Evolutionary conservation across 2,888 invertebrate species (phyloP).

Genomic region (Ophion obscuratus): DNA sequence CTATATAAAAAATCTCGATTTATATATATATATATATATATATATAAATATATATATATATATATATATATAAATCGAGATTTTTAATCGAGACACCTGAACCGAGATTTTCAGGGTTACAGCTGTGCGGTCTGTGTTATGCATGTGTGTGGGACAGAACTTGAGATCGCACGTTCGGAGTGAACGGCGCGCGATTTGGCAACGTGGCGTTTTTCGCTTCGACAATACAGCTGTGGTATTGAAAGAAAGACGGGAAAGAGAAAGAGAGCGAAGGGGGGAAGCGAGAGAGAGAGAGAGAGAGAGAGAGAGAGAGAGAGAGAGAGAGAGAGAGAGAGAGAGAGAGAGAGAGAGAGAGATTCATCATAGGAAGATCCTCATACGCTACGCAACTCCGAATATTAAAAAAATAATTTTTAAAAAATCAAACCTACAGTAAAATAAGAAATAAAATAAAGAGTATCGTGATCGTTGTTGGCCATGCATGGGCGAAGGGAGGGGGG

Average conservation of each 20-base stretch:
- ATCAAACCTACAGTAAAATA: no score
- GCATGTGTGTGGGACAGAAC: background rate
- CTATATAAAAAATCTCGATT: no score
- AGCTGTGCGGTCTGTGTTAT: background rate
- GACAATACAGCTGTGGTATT: conserved; percentile 64
- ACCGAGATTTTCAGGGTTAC: conserved; percentile 35
- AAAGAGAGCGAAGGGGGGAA: background rate
- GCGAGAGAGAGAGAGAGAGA: background rate
- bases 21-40: no score
- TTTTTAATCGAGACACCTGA: background rate
- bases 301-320: background rate
- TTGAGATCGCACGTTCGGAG: background rate
- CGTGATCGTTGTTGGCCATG: no score
- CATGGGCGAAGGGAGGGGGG: no score
- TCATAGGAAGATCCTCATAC: no score
- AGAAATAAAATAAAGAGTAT: no score
- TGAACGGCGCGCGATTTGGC: conserved; percentile 52
- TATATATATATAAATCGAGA: background rate
- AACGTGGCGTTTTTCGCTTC: conserved; percentile 55
- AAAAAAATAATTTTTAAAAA: no score
- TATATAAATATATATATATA: no score
- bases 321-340: background rate
- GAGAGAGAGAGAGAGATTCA: no score
- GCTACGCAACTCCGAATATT: no score
- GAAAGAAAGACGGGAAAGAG: conserved; percentile 1